phyloP scores from a whole-genome alignment of 2,797 vertebrate genomes.

The Erpetoichthys calabaricus region DNA sequence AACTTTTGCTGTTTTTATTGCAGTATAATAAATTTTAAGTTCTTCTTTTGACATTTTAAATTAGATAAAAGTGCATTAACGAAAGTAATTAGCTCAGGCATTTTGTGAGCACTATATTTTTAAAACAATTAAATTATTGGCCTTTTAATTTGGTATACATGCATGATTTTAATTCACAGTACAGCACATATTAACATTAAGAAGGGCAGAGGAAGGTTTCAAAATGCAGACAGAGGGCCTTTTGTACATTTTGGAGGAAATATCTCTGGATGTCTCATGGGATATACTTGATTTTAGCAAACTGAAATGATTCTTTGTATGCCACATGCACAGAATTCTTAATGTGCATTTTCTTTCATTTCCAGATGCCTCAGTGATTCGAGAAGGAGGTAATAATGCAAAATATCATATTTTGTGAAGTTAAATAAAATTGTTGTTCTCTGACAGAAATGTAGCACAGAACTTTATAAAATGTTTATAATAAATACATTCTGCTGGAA shows the following conservation, averaged over 20 bases:
- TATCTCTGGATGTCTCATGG: conserved; percentile 16
- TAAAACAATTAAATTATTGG: too few relatives aligned
- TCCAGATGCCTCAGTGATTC: conserved; percentile 53
- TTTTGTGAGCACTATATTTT: too few relatives aligned
- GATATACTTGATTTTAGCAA: conserved; percentile 17
- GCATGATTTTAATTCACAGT: neutral
- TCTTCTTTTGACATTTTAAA: too few relatives aligned
- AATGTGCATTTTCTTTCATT: conserved; percentile 7
- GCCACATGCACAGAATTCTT: conserved; percentile 23
- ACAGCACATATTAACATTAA: conserved; percentile 6
- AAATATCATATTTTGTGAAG: neutral
- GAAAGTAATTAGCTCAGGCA: too few relatives aligned
- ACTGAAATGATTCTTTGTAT: conserved; percentile 54
- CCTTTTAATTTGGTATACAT: neutral
- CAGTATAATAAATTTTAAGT: neutral
- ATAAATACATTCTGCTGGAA: neutral
- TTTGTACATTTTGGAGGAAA: conserved; percentile 38
- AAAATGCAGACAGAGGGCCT: conserved; percentile 12
- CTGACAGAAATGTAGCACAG: neutral
- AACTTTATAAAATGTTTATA: neutral
- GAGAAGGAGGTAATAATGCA: conserved; percentile 48
- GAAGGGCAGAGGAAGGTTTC: neutral
- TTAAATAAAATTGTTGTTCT: neutral
- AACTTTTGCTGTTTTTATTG: neutral
- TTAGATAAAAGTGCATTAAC: too few relatives aligned